Evolutionary conservation across 1,140 invertebrate genomes (phyloP), one percentile per base, ranked within the genome.

Genomic region (Grapholita molesta): DNA sequence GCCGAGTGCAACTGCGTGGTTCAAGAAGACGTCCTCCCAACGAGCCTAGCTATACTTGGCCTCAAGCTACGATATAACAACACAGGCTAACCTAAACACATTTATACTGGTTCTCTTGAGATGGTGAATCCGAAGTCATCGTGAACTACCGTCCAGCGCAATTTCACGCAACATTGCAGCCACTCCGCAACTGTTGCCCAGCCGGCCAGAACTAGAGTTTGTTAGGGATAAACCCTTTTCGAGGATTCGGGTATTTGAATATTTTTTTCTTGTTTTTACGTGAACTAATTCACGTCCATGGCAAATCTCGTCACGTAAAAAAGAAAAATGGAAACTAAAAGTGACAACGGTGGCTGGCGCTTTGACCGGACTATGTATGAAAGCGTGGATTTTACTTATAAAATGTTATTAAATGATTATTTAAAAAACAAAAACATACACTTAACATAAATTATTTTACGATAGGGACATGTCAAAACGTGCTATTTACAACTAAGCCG

Each of bases 111-210:
- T 21, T 42, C 5, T 12, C 1, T 42, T 9, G 42, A 48, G 0
- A n/a, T 7, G 18, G 7, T 48, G 18, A 1, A 48, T 8, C 21
- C n/a, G 18, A 21, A 42, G 38, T 7, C 42, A 1, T 48, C 21
- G 18, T 21, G 42, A 48, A 48, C n/a, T 35, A n/a, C 8, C 12
- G 21, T n/a, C 18, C 42, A 48, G 15, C 42, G 18, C 42, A 48
- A 48, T 48, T 48, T 48, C 18, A 48, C 42, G 42, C 42, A 48
- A 48, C 42, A 48, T 48, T 48, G 42, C 42, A 18, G 18, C 42
- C 42, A 48, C 42, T 48, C 42, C 42, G 42, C 42, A 48, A 48
- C 42, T 48, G 42, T 48, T 48, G 42, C 42, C 42, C 42, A 48
- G 42, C 42, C 42, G 42, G 42, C 42, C 42, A 48, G 42, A 48